Percentiles rank a stretch among this genome's conserved stretches.
phyloP scores from a whole-genome alignment of 2,797 vertebrate species.

The Microhierax caerulescens region DNA sequence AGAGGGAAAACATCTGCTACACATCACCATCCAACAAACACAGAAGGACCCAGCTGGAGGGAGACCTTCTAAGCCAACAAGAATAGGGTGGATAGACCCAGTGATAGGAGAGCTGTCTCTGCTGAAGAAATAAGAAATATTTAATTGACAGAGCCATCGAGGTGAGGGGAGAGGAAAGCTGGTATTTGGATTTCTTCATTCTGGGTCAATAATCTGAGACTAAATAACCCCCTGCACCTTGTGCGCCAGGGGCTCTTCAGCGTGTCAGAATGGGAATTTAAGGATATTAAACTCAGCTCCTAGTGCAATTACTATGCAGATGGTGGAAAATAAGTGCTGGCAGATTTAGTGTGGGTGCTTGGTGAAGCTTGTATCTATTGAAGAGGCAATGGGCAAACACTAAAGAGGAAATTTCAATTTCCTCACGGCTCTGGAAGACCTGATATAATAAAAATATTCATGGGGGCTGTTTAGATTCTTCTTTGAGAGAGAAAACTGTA shows the following conservation, averaged over 20 bases:
- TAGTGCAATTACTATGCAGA: conserved; percentile 66
- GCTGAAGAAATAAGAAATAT: neutral
- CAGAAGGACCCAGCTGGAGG: neutral
- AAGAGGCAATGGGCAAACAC: conserved; percentile 34
- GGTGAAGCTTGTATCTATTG: conserved; percentile 42
- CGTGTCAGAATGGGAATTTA: conserved; percentile 49
- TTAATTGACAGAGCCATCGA: conserved; percentile 34
- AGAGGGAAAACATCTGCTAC: neutral
- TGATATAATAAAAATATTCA: conserved; percentile 34
- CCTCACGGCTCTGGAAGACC: conserved; percentile 38
- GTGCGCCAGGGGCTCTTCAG: conserved; percentile 20
- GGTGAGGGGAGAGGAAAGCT: conserved; percentile 2
- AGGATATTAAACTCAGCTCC: conserved; percentile 55
- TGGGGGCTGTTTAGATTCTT: neutral
- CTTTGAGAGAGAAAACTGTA: neutral
- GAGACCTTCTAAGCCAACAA: neutral
- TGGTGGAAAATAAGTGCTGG: conserved; percentile 60
- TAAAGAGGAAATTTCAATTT: conserved; percentile 50
- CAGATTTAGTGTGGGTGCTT: conserved; percentile 48
- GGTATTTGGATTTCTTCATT: conserved; percentile 35
- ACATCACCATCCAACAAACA: neutral
- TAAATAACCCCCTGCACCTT: conserved; percentile 44
- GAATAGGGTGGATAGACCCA: neutral
- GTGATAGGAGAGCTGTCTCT: neutral
- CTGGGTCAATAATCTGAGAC: conserved; percentile 44